Evolutionary conservation across 2,113 vertebrate species (phyloP).

Genomic region (Zapornia atra): DNA sequence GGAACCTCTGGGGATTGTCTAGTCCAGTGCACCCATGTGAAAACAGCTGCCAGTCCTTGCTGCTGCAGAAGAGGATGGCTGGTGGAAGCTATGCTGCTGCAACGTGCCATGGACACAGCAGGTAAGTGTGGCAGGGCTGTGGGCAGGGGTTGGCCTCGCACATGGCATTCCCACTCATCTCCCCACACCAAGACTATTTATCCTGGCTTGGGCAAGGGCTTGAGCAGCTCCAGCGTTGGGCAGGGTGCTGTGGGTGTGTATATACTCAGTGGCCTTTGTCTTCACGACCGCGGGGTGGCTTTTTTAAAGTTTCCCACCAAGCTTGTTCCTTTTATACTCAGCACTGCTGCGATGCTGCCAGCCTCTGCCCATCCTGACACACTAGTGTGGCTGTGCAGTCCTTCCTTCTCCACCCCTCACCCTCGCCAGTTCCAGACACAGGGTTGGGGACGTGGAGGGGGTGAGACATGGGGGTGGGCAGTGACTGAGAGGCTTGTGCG

Average conservation of each 20-base stretch:
- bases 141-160: not conserved
- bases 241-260: not conserved
- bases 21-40: accelerated
- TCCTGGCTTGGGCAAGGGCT: not conserved
- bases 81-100: not conserved
- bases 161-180: not conserved
- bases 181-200: accelerated
- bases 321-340: not conserved
- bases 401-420: not conserved
- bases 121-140: not conserved
- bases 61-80: not conserved
- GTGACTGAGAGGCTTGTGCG: not conserved
- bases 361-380: not conserved
- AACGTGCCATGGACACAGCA: accelerated
- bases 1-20: not conserved
- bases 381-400: not conserved
- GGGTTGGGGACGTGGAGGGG: not conserved
- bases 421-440: accelerated
- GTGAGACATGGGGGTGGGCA: not conserved
- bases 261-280: not conserved
- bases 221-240: not conserved
- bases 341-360: not conserved
- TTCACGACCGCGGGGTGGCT: not conserved
- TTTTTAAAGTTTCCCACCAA: not conserved
- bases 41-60: not conserved